phyloP scores from a whole-genome alignment of 2,113 vertebrate genomes.

The Syngnathus scovelli region DNA sequence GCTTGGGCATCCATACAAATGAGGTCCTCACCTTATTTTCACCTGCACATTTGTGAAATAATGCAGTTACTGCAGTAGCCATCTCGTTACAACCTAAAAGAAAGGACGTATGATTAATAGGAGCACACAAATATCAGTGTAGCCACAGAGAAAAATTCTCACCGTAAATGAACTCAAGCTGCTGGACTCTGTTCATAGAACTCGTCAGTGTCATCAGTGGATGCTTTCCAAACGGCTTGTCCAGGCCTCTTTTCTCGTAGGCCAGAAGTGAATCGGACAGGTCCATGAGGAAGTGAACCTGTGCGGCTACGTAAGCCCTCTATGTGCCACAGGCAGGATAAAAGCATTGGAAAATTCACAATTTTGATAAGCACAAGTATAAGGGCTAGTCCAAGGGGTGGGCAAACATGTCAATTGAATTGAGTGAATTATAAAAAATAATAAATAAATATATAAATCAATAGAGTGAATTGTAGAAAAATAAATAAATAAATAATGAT shows the following conservation, averaged over 20 bases:
- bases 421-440: too few relatives aligned
- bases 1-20: too few relatives aligned
- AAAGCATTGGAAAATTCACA: neutral
- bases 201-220: slow-evolving; percentile 83
- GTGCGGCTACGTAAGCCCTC: slow-evolving; percentile 82
- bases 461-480: neutral
- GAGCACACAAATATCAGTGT: neutral
- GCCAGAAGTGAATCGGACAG: slow-evolving; percentile 87
- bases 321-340: slow-evolving; percentile 36
- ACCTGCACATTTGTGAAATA: slow-evolving; percentile 82
- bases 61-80: slow-evolving; percentile 80
- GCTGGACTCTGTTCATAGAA: slow-evolving; percentile 84
- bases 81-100: slow-evolving; percentile 85
- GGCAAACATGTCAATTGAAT: too few relatives aligned
- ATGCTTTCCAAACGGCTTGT: slow-evolving; percentile 74
- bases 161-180: slow-evolving; percentile 94
- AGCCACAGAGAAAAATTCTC: slow-evolving; percentile 40
- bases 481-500: neutral
- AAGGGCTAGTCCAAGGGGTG: too few relatives aligned
- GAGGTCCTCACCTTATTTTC: slow-evolving; percentile 83
- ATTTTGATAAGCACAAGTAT: neutral
- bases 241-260: slow-evolving; percentile 87
- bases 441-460: neutral
- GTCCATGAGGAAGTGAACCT: slow-evolving; percentile 87
- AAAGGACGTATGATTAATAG: slow-evolving; percentile 11